These are phyloP conservation scores for Drosophila prostipennis DNA, from an alignment of 2,888 invertebrate species.

Conservation along the genomic window DNA sequence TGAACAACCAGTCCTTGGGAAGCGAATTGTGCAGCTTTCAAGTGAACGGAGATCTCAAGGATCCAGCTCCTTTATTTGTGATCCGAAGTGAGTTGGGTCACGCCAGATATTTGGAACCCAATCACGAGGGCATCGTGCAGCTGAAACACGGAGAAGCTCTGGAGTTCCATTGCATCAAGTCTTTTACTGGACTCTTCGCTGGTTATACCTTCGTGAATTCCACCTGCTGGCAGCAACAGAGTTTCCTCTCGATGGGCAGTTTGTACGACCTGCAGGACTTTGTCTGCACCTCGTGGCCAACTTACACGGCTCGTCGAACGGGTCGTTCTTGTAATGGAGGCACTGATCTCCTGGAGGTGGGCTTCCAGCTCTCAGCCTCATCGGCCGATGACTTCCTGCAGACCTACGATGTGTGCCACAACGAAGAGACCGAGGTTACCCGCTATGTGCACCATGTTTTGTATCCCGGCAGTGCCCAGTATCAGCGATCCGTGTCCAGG, in stretches of 20 bases:
- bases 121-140: slow-evolving; percentile 54
- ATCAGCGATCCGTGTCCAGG: slow-evolving; percentile 83
- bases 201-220: slow-evolving; percentile 62
- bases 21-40: slow-evolving; percentile 48
- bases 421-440: slow-evolving; percentile 81
- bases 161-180: slow-evolving; percentile 61
- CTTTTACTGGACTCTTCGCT: slow-evolving; percentile 53
- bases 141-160: slow-evolving; percentile 55
- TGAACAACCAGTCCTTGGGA: slow-evolving; percentile 3
- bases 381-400: slow-evolving; percentile 75
- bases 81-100: slow-evolving; percentile 70
- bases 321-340: slow-evolving; percentile 76
- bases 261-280: slow-evolving; percentile 76
- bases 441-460: slow-evolving; percentile 83
- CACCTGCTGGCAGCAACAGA: slow-evolving; percentile 71
- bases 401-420: slow-evolving; percentile 83
- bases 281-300: slow-evolving; percentile 79
- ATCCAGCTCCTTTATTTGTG: slow-evolving; percentile 87
- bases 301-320: slow-evolving; percentile 74
- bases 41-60: slow-evolving; percentile 72
- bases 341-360: slow-evolving; percentile 81
- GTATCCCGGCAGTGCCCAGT: slow-evolving; percentile 83
- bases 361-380: slow-evolving; percentile 72
- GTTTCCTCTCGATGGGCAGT: slow-evolving; percentile 66
- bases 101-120: slow-evolving; percentile 57